Evolutionary conservation across 2,888 invertebrate species (phyloP), one percentile per base, ranked within the genome.

Genomic region (Archaeoteleia sp.): DNA sequence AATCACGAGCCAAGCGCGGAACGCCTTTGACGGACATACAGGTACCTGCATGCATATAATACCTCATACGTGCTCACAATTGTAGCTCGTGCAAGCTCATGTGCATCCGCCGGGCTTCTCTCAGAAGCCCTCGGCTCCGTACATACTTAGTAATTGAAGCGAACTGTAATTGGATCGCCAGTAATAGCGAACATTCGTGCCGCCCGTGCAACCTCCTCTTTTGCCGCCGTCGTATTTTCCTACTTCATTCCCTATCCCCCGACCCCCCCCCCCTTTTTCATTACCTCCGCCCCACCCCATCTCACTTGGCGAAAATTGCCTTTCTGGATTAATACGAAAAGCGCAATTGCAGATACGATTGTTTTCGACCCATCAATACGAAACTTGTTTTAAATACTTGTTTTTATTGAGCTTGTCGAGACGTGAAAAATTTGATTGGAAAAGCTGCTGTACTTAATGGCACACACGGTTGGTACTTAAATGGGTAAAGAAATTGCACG

Each of bases 111-210:
- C 46, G 46, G 53, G 37, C 37, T 39, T 29, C 40, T 30, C 49
- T 25, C 46, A 39, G 43, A 43, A 55, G 66, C 62, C 60, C 48
- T 57, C 54, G 48, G 54, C 53, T 61, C 54, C 40, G 58, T 65
- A 45, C 32, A 20, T 15, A 65, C 70, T 62, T 66, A 58, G 70
- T 70, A 70, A 70, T 70, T 70, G 67, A 70, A 67, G 55, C 57
- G 55, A 70, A 20, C 42, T 60, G 70, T 70, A 70, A 70, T 70
- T 70, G 60, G 67, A 70, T 67, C 67, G 70, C 63, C 66, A 55
- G 61, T 67, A 67, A 70, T 70, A 60, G 61, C 63, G 46, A 63
- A 39, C 48, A 13, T 57, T 54, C 54, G 23, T 42, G 51, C 65
- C 53, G 46, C 49, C 37, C 35, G 34, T 39, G 54, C 57, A 30